Evolutionary conservation across 1,140 invertebrate genomes (phyloP).

Genomic region (Caerostris darwini): DNA sequence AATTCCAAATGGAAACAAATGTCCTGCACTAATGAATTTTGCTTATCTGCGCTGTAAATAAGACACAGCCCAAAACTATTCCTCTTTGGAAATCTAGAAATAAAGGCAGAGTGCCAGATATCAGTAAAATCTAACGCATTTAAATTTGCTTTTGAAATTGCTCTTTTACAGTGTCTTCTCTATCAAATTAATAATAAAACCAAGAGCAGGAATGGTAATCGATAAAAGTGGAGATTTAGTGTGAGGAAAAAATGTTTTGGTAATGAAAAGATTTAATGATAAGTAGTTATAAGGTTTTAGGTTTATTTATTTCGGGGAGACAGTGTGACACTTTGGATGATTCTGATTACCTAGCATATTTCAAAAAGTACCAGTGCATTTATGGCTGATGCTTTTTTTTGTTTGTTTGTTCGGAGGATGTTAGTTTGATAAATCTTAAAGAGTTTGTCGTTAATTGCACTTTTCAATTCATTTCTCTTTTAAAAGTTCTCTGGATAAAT

Average conservation of each 20-base stretch:
- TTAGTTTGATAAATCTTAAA: constrained; percentile 1
- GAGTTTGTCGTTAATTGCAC: constrained; percentile 43
- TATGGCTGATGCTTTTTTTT: neutral
- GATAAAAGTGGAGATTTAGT: no score
- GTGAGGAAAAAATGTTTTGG: neutral
- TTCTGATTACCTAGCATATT: constrained; percentile 19
- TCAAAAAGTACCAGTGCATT: neutral
- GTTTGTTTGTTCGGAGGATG: neutral
- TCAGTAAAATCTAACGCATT: constrained; percentile 5
- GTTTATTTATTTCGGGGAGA: constrained; percentile 43
- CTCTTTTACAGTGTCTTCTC: neutral
- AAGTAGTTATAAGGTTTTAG: constrained; percentile 49
- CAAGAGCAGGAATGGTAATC: no score
- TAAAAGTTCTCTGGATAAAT: neutral
- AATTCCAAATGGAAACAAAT: constrained; percentile 41
- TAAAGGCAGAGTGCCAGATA: constrained; percentile 1
- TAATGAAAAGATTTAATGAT: constrained; percentile 67
- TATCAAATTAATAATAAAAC: no score
- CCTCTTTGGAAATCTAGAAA: neutral
- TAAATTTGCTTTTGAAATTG: constrained; percentile 51
- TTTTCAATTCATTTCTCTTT: neutral
- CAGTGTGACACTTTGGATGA: neutral
- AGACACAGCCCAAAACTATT: neutral
- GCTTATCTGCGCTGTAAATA: constrained; percentile 45
- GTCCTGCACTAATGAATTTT: constrained; percentile 45